Conservation (phyloP, 2,113 vertebrate genomes). For the Brachyhypopomus gauderio region DNA sequence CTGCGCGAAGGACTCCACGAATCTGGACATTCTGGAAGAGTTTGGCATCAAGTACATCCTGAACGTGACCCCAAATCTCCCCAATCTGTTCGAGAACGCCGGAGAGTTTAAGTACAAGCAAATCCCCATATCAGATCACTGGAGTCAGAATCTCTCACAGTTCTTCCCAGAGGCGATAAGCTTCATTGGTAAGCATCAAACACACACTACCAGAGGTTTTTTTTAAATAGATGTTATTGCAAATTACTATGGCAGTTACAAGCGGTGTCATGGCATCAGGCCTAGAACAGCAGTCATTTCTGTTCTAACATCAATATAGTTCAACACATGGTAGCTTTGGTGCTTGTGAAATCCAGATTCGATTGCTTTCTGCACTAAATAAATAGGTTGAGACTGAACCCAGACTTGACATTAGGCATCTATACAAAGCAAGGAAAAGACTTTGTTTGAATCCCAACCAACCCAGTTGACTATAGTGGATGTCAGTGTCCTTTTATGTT, state of each 20-base stretch:
- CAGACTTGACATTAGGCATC: background rate
- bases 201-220: background rate
- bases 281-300: background rate
- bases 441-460: slow-evolving; percentile 49
- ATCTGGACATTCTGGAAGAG: slow-evolving; percentile 95
- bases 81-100: slow-evolving; percentile 97
- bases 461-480: slow-evolving; percentile 57
- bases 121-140: slow-evolving; percentile 98
- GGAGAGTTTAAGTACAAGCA: slow-evolving; percentile 99
- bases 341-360: slow-evolving; percentile 1
- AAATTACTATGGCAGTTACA: too few species aligned
- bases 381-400: background rate
- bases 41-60: slow-evolving; percentile 99
- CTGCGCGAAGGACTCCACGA: slow-evolving; percentile 97
- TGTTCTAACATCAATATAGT: background rate
- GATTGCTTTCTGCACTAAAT: background rate
- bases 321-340: background rate
- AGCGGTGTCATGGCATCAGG: too few species aligned
- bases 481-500: slow-evolving; percentile 62
- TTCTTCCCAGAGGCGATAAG: slow-evolving; percentile 98
- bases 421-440: slow-evolving; percentile 35
- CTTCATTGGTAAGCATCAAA: slow-evolving; percentile 88
- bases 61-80: slow-evolving; percentile 97
- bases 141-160: slow-evolving; percentile 98
- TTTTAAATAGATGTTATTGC: too few species aligned